These are phyloP conservation scores for Anthophora plumipes DNA, from an alignment of 2,888 invertebrate species.

Conservation along the genomic window DNA sequence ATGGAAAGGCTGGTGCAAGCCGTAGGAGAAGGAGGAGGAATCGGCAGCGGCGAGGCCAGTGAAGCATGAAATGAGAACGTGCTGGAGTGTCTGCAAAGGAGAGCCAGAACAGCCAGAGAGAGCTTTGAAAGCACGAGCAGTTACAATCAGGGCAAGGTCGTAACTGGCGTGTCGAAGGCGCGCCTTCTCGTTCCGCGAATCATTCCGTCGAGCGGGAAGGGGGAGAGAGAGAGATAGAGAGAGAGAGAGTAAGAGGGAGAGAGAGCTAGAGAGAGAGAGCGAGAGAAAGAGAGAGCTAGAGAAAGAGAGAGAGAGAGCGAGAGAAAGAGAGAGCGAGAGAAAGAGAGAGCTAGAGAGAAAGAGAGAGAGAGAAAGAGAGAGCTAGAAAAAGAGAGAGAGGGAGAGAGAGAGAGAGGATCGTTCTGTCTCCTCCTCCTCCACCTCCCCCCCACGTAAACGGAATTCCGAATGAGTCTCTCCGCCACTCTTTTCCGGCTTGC, in stretches of 20 bases:
- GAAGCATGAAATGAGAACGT: conserved; percentile 63
- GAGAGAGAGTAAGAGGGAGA: conserved; percentile 8
- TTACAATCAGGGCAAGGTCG: conserved; percentile 71
- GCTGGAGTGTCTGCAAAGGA: conserved; percentile 54
- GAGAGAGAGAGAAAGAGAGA: neutral
- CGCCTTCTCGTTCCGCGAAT: conserved; percentile 51
- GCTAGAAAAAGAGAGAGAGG: conserved; percentile 5
- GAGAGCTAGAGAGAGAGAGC: conserved; percentile 8
- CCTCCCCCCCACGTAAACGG: conserved; percentile 39
- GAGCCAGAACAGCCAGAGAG: conserved; percentile 26
- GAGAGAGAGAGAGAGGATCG: conserved; percentile 24
- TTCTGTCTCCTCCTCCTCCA: conserved; percentile 5
- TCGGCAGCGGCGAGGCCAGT: conserved; percentile 16
- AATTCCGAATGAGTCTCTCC: conserved; percentile 31
- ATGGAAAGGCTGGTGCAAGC: conserved; percentile 23
- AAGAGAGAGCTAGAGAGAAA: conserved; percentile 13
- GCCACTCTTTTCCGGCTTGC: neutral
- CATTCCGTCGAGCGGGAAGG: conserved; percentile 31
- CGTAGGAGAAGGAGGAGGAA: conserved; percentile 12
- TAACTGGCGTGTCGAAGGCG: conserved; percentile 67
- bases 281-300: conserved; percentile 10
- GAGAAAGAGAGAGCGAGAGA: conserved; percentile 18
- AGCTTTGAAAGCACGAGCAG: conserved; percentile 64
- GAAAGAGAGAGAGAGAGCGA: neutral
- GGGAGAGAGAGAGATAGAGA: neutral